Evolutionary conservation across 2,113 vertebrate genomes (phyloP), one percentile per base, ranked within the genome.

Genomic region (Hiodon alosoides): DNA sequence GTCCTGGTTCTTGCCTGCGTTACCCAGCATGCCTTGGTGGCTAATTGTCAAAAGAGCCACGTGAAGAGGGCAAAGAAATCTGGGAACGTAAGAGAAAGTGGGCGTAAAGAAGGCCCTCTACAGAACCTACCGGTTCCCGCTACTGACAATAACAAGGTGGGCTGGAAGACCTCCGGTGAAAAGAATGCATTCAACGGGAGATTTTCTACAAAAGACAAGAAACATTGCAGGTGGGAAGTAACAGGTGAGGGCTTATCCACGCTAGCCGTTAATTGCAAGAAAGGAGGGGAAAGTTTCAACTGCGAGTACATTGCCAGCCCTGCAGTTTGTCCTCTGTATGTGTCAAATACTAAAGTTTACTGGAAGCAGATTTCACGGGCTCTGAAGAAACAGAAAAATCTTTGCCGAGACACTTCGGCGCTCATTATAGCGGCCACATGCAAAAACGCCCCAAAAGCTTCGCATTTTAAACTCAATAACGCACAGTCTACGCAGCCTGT

Each of bases 361-460:
- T 98, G 96, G 96, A 97, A 91, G 74, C 95, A 98, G 76, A 86
- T 98, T 0, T 77, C 77, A 7, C 83, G 91, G 9, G 84, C 85
- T 0, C 83, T 98, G 48, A 93, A 79, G 79, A 94, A 90, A 55
- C 91, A 94, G 52, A 93, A 89, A 67, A 82, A 76, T 17, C 79
- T 95, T 72, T 98, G 96, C 66, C 79, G 79, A 62, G 87, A 93
- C 61, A n/a, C 84, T 0, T 79, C 78, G 13, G 82, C 74, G 0
- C 7, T 89, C 50, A 68, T 98, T 14, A 93, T 86, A 78, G 90
- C 93, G 3, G 90, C 83, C 31, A 57, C 96, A 60, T 98, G 97
- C 76, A 91, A 82, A 73, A 85, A 84, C 78, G 90, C 92, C 3
- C 88, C 91, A 54, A 83, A 0, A 66, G 89, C 87, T 0, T 90